A percentile compares a stretch with the other conserved stretches of the same genome.
Evolutionary conservation across 2,797 vertebrate genomes (phyloP).

Genomic region (Varecia variegata): DNA sequence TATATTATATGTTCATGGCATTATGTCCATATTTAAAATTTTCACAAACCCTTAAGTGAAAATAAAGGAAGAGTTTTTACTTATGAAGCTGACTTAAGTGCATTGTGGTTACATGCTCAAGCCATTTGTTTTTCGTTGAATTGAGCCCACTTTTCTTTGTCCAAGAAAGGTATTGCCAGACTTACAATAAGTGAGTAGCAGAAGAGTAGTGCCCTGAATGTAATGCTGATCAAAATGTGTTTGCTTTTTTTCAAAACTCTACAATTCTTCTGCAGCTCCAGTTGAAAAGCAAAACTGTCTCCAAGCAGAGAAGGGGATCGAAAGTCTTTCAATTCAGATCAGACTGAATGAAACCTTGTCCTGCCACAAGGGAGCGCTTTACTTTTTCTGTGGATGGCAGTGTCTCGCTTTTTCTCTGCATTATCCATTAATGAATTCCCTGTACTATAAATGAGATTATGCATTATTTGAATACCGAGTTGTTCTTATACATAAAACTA

Average conservation of each 20-base stretch:
- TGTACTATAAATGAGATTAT: constrained; percentile 49
- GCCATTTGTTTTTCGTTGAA: not conserved
- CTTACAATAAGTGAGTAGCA: not conserved
- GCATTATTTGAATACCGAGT: constrained; percentile 70
- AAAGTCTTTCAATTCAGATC: constrained; percentile 43
- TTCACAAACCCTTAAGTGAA: not conserved
- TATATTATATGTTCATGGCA: not conserved
- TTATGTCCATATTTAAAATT: not conserved
- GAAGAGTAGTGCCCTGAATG: constrained; percentile 6
- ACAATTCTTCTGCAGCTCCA: not conserved
- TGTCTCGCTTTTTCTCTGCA: constrained; percentile 16
- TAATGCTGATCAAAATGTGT: constrained; percentile 55
- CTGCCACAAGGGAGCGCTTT: constrained; percentile 53
- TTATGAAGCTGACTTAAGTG: not conserved
- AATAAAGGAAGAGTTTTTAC: not conserved
- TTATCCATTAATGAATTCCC: constrained; percentile 69
- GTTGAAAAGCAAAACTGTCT: constrained; percentile 47
- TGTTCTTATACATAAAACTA: constrained; percentile 58
- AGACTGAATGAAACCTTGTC: constrained; percentile 50
- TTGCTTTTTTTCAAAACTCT: constrained; percentile 20
- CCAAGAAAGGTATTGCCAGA: not conserved
- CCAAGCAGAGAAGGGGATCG: not conserved
- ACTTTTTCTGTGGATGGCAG: constrained; percentile 34
- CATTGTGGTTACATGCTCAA: not conserved
- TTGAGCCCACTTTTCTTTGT: not conserved